These are phyloP conservation scores for Columba guinea DNA, from an alignment of 2,797 vertebrate genomes.

Conservation along the genomic window DNA sequence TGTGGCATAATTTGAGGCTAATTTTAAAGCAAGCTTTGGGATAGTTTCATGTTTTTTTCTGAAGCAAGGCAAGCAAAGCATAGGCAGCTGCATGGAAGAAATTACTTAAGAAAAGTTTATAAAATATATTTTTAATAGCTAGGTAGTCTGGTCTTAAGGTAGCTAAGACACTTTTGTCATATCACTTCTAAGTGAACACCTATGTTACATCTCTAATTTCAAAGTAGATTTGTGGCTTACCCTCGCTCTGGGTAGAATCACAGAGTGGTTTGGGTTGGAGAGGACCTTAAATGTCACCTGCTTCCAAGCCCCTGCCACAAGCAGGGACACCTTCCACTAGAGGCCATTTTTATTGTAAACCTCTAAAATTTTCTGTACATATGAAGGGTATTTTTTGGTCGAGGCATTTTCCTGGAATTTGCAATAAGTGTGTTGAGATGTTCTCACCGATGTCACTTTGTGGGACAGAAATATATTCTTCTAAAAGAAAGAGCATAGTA, in stretches of 20 bases:
- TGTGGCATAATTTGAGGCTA: background rate
- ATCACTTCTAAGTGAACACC: background rate
- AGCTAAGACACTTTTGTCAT: fast-evolving
- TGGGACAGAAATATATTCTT: background rate
- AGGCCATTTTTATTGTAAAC: background rate
- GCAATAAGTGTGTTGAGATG: background rate
- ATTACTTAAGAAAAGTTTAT: background rate
- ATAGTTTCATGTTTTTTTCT: background rate
- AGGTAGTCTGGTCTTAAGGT: background rate
- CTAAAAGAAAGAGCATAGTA: background rate
- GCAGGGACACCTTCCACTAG: too few species aligned
- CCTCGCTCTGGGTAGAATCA: background rate
- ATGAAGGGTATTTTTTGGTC: background rate
- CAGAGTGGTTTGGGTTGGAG: too few species aligned
- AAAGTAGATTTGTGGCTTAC: background rate
- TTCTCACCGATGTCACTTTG: background rate
- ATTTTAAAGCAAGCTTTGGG: background rate
- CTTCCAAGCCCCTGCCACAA: too few species aligned
- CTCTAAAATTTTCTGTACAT: background rate
- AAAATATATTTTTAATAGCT: background rate
- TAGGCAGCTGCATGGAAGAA: background rate
- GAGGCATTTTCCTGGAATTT: background rate
- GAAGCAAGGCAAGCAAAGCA: background rate
- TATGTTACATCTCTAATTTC: background rate
- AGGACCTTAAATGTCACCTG: too few species aligned